Percentiles rank a stretch among this genome's conserved stretches.
phyloP scores from a whole-genome alignment of 2,797 vertebrate species.

The Lindbergichthys nudifrons region DNA sequence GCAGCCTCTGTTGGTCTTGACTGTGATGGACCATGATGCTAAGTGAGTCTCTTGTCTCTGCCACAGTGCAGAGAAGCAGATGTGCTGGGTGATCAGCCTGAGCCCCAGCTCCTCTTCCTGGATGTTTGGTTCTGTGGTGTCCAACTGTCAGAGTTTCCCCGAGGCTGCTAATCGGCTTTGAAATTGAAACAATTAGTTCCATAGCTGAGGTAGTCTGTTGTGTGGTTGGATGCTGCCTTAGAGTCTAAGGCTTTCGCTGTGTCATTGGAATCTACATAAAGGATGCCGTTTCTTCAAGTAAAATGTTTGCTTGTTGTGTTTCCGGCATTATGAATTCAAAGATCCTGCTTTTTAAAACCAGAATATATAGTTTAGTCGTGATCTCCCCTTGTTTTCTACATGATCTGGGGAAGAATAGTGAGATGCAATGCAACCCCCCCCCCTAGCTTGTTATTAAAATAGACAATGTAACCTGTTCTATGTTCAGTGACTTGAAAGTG shows the following conservation, averaged over 20 bases:
- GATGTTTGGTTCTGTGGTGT: slow-evolving; percentile 64
- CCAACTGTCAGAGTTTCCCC: slow-evolving; percentile 72
- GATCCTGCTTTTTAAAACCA: slow-evolving; percentile 1
- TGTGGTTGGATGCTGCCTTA: slow-evolving; percentile 48
- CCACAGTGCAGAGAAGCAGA: slow-evolving; percentile 63
- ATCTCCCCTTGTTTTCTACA: background rate
- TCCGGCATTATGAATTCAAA: slow-evolving; percentile 17
- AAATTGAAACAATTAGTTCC: slow-evolving; percentile 82
- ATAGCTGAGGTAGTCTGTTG: slow-evolving; percentile 65
- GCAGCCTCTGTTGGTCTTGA: slow-evolving; percentile 59
- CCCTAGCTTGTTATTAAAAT: slow-evolving; percentile 60
- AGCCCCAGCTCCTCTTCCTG: slow-evolving; percentile 58
- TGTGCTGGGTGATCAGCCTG: slow-evolving; percentile 60
- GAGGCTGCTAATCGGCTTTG: slow-evolving; percentile 75
- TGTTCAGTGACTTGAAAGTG: slow-evolving; percentile 72
- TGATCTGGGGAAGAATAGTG: slow-evolving; percentile 19
- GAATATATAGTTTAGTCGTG: background rate
- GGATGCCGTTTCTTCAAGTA: slow-evolving; percentile 36
- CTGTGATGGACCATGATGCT: slow-evolving; percentile 55
- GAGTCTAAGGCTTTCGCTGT: slow-evolving; percentile 50
- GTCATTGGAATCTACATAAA: slow-evolving; percentile 54
- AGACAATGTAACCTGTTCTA: slow-evolving; percentile 66
- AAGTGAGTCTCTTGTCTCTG: slow-evolving; percentile 45
- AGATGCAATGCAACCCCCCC: slow-evolving; percentile 10
- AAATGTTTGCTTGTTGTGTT: slow-evolving; percentile 22